A percentile compares a stretch with the other conserved stretches of the same genome.
Evolutionary conservation across 2,888 invertebrate species (phyloP).

Genomic region (Muscina levida): DNA sequence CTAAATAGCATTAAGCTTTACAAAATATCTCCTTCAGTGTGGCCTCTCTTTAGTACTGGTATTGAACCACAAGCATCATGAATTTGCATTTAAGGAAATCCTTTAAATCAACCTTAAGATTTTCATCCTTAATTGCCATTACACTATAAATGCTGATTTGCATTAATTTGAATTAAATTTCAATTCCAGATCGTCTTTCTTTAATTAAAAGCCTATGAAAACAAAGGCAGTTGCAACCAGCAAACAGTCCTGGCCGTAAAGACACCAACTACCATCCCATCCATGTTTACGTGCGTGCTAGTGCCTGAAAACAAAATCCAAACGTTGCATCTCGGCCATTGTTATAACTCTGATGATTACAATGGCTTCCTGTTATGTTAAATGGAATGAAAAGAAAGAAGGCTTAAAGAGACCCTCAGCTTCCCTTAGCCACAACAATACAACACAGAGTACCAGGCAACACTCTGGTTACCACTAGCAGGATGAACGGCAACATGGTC

Average conservation of each 20-base stretch:
- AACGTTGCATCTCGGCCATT: neutral
- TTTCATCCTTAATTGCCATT: no score
- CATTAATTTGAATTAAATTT: constrained; percentile 18
- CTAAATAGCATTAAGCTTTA: no score
- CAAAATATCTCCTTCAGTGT: no score
- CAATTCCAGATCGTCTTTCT: constrained; percentile 5
- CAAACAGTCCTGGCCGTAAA: neutral
- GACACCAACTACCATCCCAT: neutral
- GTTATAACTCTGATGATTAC: constrained; percentile 18
- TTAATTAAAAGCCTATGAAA: neutral
- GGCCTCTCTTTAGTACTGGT: no score
- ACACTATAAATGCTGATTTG: neutral
- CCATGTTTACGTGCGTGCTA: neutral
- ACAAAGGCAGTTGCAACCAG: neutral
- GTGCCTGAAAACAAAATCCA: neutral
- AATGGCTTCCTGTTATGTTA: constrained; percentile 30
- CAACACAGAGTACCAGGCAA: neutral
- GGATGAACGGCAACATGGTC: neutral
- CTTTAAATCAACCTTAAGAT: no score
- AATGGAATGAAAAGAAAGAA: neutral
- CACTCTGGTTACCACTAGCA: neutral
- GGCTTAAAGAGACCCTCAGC: constrained; percentile 43
- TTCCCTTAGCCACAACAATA: constrained; percentile 34
- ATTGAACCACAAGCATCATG: no score
- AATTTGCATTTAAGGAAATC: no score